A percentile compares a stretch with the other conserved stretches of the same genome.
phyloP scores from a whole-genome alignment of 1,140 invertebrate genomes.

The Ptiloglossa arizonensis region DNA sequence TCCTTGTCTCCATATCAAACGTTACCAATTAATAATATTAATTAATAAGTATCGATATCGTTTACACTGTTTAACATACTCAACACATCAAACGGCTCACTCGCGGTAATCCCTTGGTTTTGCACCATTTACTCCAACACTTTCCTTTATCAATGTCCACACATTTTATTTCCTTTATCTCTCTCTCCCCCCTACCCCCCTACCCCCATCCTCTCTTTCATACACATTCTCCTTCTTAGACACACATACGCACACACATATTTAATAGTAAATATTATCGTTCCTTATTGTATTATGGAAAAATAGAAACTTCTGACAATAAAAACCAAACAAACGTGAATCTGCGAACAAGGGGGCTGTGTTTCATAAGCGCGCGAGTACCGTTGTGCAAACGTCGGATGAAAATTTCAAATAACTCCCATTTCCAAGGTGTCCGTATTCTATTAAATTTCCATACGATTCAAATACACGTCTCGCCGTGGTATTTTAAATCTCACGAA shows the following conservation, averaged over 20 bases:
- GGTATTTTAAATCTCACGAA: background rate
- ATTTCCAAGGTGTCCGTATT: background rate
- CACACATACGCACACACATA: conserved; percentile 59
- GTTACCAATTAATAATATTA: conserved; percentile 18
- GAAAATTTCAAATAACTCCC: background rate
- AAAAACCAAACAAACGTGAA: conserved; percentile 81
- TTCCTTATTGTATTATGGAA: conserved; percentile 80
- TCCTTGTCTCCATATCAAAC: background rate
- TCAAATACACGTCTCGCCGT: background rate
- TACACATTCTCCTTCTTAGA: conserved; percentile 19
- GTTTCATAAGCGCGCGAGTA: conserved; percentile 20
- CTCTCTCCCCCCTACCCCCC: background rate
- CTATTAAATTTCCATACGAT: background rate
- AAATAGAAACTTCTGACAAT: conserved; percentile 83
- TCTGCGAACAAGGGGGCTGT: conserved; percentile 67
- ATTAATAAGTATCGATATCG: conserved; percentile 14
- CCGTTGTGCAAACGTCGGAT: background rate
- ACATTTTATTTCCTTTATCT: background rate
- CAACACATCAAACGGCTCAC: background rate
- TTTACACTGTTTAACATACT: background rate
- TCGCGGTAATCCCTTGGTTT: background rate
- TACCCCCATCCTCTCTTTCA: conserved; percentile 11
- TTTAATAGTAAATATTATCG: conserved; percentile 79
- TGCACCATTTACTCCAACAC: background rate
- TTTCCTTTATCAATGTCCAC: no score